Conservation (phyloP, 2,797 vertebrate genomes). For the Lepidocolaptes lacrymiger region DNA sequence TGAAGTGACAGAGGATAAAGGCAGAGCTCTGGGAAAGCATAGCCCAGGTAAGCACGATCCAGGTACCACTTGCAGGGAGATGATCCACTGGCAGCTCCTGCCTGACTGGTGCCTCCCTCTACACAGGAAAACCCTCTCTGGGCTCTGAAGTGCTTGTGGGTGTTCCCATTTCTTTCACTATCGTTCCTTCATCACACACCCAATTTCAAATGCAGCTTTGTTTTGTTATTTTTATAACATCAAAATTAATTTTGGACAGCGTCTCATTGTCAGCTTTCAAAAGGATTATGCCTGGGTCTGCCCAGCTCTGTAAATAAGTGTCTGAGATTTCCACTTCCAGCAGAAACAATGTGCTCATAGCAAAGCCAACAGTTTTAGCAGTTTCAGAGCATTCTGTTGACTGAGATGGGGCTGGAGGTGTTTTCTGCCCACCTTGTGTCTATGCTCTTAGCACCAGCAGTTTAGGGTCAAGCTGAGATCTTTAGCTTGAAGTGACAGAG, state of each 20-base stretch:
- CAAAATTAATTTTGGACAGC: constrained; percentile 8
- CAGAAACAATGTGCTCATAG: constrained; percentile 32
- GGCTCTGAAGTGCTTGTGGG: not conserved
- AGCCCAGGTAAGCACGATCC: fast-evolving
- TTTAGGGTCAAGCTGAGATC: not conserved
- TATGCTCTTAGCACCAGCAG: not conserved
- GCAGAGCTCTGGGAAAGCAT: not conserved
- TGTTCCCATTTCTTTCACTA: not conserved
- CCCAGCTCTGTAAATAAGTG: constrained; percentile 40
- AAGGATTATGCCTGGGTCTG: constrained; percentile 7
- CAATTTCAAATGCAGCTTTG: not conserved
- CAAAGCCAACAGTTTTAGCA: not conserved
- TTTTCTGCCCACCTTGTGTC: not conserved
- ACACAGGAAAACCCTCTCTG: not conserved
- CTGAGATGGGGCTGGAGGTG: not conserved
- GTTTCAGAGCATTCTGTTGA: not conserved
- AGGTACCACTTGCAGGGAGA: not conserved
- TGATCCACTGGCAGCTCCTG: fast-evolving
- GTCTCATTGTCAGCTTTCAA: constrained; percentile 25
- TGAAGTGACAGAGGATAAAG: not conserved
- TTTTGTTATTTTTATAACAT: not conserved
- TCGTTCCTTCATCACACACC: not conserved
- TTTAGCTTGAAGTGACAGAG: not conserved
- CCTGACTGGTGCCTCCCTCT: not conserved
- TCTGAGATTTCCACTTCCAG: constrained; percentile 33